Evolutionary conservation across 2,113 vertebrate species (phyloP), one percentile per base, ranked within the genome.

Genomic region (Erythrolamprus reginae): DNA sequence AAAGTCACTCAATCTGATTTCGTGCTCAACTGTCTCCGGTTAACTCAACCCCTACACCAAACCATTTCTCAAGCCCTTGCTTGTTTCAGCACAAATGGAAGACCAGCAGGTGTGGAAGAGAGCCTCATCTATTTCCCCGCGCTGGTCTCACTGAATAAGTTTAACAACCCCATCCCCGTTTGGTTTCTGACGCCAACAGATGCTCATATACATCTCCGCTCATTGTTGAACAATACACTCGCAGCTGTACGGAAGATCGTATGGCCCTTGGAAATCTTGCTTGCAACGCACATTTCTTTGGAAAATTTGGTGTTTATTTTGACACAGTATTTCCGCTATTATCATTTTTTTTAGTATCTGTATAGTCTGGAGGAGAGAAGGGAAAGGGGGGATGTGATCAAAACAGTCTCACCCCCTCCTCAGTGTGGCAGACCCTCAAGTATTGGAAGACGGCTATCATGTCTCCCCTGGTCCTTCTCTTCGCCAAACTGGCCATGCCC

Each of bases 211-310:
- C 33, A 38, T 33, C 53, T 53, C 85, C 10, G 9, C n/a, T 17
- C n/a, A 38, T 86, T 33, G 10, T 55, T 55, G 51, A 45, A 55
- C 61, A 84, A 2, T 0, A 0, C 24, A 38, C 51, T 45, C 90
- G 89, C 42, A 6, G 1, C n/a, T 1, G 0, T 0, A 0, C 0
- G 2, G 84, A 6, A 90, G 42, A 21, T 42, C 0, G 3, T 38
- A 48, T 24, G 83, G 47, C 19, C 9, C 19, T 55, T 3, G 51
- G 83, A 23, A n/a, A 48, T 0, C 2, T 28, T 38, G 4, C 50
- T 47, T 1, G 50, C n/a, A 21, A 24, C 1, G 7, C 61, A 58
- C 47, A 56, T 10, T n/a, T 89, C 50, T 86, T 77, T 42, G 51
- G 85, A 33, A 10, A 85, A 9, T 13, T 26, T 85, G 19, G 24